Evolutionary conservation across 2,888 invertebrate species (phyloP), one percentile per base, ranked within the genome.

Genomic region (Halictus quadricinctus): DNA sequence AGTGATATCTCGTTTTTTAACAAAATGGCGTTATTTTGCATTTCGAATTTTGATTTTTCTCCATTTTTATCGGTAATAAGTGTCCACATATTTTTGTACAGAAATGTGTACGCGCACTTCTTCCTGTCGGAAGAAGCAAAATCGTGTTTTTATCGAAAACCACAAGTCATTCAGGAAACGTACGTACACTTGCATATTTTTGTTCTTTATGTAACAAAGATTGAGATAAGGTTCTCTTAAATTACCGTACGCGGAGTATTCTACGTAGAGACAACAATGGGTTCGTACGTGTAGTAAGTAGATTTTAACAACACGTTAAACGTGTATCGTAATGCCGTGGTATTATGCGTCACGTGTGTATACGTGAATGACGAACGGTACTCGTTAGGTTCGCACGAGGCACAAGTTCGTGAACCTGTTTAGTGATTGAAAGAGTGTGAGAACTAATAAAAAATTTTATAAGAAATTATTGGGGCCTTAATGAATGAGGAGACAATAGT

Each of bases 91-190:
- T 2, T 46, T 13, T 46, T 46, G 2, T 12, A 13, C 46, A 46
- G 46, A 12, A 21, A 36, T 4, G 21, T 18, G 54, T 21, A 3
- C 21, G 54, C 54, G 60, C 1, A 6, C 25, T 25, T 13, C 25
- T 25, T 29, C 29, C 25, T 64, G 2, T 15, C 60, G 60, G 60
- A 64, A 29, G 60, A 13, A 29, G 25, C 12, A 2, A 13, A 29
- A n/a, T 64, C 25, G 15, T 29, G 25, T 64, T 15, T 64, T 64
- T 29, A 29, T 60, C 6, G 6, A 15, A 12, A 64, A 64, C 29
- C 15, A 12, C 60, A 29, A 64, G 60, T 64, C 60, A 64, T 64
- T 64, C 60, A 64, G 60, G 60, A 64, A 64, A 64, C 29, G 29
- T 7, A 15, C 29, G 15, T 6, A 25, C 25, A 60, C n/a, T 13